Conservation (phyloP, 2,797 vertebrate genomes). For the Lophius americanus region DNA sequence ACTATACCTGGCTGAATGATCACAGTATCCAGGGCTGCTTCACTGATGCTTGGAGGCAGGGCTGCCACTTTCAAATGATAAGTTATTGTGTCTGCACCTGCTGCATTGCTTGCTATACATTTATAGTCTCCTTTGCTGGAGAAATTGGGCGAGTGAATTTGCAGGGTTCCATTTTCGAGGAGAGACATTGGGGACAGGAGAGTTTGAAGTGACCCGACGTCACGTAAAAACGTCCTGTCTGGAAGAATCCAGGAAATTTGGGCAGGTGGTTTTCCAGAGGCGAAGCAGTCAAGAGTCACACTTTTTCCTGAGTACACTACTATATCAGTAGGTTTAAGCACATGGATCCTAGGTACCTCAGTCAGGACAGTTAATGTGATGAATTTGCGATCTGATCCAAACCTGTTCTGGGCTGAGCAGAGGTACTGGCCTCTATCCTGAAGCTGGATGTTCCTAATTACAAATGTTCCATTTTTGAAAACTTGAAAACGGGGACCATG, state of each 20-base stretch:
- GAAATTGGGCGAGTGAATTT: slow-evolving; percentile 77
- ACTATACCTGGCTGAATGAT: slow-evolving; percentile 68
- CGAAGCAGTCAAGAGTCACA: slow-evolving; percentile 75
- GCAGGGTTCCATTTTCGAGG: slow-evolving; percentile 82
- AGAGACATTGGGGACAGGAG: slow-evolving; percentile 63
- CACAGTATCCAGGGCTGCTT: slow-evolving; percentile 69
- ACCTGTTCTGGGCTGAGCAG: slow-evolving; percentile 80
- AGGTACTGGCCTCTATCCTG: slow-evolving; percentile 87
- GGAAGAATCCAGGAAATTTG: slow-evolving; percentile 87
- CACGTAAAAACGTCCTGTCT: slow-evolving; percentile 79
- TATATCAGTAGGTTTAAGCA: slow-evolving; percentile 63
- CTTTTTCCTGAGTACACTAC: slow-evolving; percentile 77
- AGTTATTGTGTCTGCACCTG: slow-evolving; percentile 84
- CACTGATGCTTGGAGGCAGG: slow-evolving; percentile 80
- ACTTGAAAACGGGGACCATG: slow-evolving; percentile 85
- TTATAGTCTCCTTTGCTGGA: slow-evolving; percentile 85
- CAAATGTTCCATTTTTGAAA: slow-evolving; percentile 82
- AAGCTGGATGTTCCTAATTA: slow-evolving; percentile 81
- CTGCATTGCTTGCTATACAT: slow-evolving; percentile 86
- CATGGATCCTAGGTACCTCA: slow-evolving; percentile 77
- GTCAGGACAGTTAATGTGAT: slow-evolving; percentile 81
- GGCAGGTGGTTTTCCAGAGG: slow-evolving; percentile 80
- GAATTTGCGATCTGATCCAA: slow-evolving; percentile 82
- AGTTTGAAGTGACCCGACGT: slow-evolving; percentile 53
- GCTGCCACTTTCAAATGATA: slow-evolving; percentile 82